Evolutionary conservation across 2,113 vertebrate genomes (phyloP).

Genomic region (Spea bombifrons): DNA sequence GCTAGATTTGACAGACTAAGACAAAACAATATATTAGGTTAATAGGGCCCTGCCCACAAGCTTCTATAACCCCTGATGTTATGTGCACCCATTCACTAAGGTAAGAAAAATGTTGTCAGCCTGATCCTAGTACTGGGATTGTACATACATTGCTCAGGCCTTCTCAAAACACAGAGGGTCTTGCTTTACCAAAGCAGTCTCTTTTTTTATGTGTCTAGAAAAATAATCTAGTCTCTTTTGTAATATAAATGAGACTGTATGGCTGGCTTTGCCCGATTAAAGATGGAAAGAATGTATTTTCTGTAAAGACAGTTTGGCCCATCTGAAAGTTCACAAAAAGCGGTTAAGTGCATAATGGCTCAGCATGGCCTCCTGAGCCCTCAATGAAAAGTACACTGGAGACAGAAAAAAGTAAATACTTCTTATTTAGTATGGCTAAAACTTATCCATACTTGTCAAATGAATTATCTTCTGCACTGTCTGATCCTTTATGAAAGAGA

Average conservation of each 20-base stretch:
- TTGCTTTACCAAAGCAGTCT: no score
- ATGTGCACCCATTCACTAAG: no score
- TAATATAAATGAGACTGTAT: background rate
- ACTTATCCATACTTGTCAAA: slow-evolving; percentile 32
- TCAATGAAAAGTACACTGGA: slow-evolving; percentile 19
- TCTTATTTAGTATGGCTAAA: slow-evolving; percentile 26
- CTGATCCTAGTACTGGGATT: no score
- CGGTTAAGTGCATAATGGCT: slow-evolving; percentile 11
- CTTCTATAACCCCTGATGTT: no score
- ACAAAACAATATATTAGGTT: no score
- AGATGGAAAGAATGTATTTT: background rate
- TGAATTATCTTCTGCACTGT: slow-evolving; percentile 27
- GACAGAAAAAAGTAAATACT: slow-evolving; percentile 13
- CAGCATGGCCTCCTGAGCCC: slow-evolving; percentile 9
- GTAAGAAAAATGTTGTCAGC: no score
- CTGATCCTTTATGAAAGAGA: slow-evolving; percentile 32
- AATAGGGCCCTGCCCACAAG: no score
- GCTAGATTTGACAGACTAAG: no score
- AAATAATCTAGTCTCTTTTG: background rate
- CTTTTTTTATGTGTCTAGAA: background rate
- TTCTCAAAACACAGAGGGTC: no score
- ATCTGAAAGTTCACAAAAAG: slow-evolving; percentile 3
- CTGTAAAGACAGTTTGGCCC: background rate
- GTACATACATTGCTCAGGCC: no score
- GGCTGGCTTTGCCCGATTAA: background rate